Percentiles rank a stretch among this genome's conserved stretches.
Conservation (phyloP, 2,888 invertebrate genomes). For the Spisula subtruncata region DNA sequence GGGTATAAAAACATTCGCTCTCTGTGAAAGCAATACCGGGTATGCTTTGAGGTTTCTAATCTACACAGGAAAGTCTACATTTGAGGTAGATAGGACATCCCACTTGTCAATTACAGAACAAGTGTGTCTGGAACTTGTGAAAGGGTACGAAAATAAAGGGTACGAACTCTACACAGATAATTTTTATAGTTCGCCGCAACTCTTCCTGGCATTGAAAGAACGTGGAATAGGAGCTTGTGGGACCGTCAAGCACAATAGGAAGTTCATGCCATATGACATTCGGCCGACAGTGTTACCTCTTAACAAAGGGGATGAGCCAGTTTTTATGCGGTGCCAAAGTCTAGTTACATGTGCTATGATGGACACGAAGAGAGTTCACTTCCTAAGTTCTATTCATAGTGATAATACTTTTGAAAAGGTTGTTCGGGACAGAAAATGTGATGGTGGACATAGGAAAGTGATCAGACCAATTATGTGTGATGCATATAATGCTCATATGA, state of each 20-base stretch:
- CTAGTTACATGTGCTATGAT: too few relatives aligned
- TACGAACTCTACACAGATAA: conserved; percentile 39
- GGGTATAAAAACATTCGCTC: conserved; percentile 49
- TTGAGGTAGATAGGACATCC: conserved; percentile 15
- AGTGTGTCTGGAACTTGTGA: neutral
- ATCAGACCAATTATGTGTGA: conserved; percentile 50
- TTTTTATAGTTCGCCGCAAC: conserved; percentile 41
- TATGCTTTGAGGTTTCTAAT: conserved; percentile 31
- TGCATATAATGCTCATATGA: conserved; percentile 48
- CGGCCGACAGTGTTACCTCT: conserved; percentile 36
- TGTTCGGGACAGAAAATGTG: conserved; percentile 16
- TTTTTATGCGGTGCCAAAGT: too few relatives aligned
- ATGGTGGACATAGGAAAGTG: conserved; percentile 34
- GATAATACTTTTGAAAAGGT: conserved; percentile 47
- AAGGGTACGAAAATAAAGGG: neutral
- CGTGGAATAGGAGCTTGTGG: conserved; percentile 54
- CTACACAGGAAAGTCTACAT: conserved; percentile 41
- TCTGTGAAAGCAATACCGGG: conserved; percentile 45
- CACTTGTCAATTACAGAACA: conserved; percentile 47
- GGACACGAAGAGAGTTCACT: too few relatives aligned
- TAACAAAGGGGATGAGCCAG: too few relatives aligned
- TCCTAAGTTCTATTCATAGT: conserved; percentile 30
- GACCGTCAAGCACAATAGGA: conserved; percentile 44
- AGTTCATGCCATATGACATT: too few relatives aligned
- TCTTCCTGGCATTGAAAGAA: conserved; percentile 45